A percentile compares a stretch with the other conserved stretches of the same genome.
phyloP scores from a whole-genome alignment of 2,797 vertebrate genomes.

The Platyrinchus mystaceus region DNA sequence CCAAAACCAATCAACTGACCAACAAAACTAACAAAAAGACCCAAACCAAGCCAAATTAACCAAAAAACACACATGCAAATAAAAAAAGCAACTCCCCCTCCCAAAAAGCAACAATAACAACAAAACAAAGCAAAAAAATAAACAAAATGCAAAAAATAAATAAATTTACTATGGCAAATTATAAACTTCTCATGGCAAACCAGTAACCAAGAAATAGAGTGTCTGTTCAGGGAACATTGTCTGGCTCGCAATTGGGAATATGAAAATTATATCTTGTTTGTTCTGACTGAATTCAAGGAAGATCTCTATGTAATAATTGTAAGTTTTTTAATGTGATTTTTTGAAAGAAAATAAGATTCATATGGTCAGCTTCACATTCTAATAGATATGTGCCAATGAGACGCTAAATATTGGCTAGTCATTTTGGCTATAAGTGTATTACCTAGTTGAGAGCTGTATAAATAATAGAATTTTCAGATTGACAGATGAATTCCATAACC shows the following conservation, averaged over 20 bases:
- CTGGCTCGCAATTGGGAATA: not conserved
- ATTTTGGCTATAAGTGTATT: not conserved
- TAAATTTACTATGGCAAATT: not conserved
- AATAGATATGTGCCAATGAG: not conserved
- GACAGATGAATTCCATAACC: not conserved
- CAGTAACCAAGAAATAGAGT: not conserved
- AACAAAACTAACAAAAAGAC: not conserved
- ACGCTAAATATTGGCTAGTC: not conserved
- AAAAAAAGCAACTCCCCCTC: not conserved
- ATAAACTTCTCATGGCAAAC: not conserved
- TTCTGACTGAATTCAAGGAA: not conserved
- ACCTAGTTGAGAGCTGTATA: not conserved
- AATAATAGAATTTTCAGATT: not conserved
- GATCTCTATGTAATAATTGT: not conserved
- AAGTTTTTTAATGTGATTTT: not conserved
- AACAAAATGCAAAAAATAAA: not conserved
- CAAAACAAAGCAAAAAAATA: too few species aligned
- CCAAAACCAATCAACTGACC: accelerated
- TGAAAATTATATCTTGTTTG: not conserved
- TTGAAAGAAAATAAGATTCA: not conserved
- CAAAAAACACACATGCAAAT: not conserved
- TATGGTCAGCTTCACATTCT: not conserved
- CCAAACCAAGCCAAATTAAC: not conserved
- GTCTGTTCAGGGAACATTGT: not conserved
- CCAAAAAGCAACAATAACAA: too few species aligned